Base-by-base conservation (phyloP, 2,797 vertebrate genomes). In the Neosilurus mollespiculum region DNA sequence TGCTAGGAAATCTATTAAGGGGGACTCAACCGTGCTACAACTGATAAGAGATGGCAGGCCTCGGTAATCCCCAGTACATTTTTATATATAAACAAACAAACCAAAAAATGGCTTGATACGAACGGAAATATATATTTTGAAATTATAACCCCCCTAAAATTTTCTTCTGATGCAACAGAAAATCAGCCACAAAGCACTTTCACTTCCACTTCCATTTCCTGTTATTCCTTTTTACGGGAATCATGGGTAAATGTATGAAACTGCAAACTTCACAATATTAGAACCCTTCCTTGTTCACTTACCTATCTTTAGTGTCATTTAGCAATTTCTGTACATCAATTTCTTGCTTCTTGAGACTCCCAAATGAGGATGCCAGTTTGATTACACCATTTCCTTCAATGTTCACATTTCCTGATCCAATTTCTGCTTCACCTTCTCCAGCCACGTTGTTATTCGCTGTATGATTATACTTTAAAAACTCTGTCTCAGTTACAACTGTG, bases 311-410 rank as follows among this genome's bases (percentile, higher is more conserved):
- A 4, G 93, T 91, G 0, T 95, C 93, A 82, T 84, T 88, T 78
- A 97, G 93, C 72, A 99, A 92, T 87, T 95, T 95, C 87, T 95
- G 95, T 84, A 98, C 84, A 77, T 97, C 96, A 81, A 96, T 78
- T 85, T 98, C 97, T 86, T 98, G 94, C 89, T 98, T 99, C 90
- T 93, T 96, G 86, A 99, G 90, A 78, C 90, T 94, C 67, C 97
- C 97, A 88, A 99, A 99, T 0, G 94, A 95, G 1, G 94, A 97
- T 84, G 95, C 91, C 0, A 96, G 95, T 90, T 96, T 95, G 88
- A 94, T 93, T 0, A 89, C 89, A 37, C 95, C 93, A 82, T 91
- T 91, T 66, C 92, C 94, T n/a, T 91, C 88, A 7, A 95, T 0
- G 16, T 81, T 95, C 80, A 96, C 9, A n/a, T 22, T 92, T 73